Conservation (phyloP, 2,797 vertebrate species). For the Nyctibius grandis region DNA sequence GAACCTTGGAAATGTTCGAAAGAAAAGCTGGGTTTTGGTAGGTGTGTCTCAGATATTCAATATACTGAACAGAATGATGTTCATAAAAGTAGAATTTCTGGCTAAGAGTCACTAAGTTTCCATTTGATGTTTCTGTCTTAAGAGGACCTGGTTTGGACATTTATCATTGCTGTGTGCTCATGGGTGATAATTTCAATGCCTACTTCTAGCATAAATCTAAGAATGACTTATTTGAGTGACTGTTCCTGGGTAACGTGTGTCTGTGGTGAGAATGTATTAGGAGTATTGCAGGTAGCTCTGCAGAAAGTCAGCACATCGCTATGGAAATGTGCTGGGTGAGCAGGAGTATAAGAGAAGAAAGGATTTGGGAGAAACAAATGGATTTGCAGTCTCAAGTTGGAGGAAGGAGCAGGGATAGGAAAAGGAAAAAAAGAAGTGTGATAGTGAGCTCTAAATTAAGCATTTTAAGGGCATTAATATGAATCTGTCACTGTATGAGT, state of each 20-base stretch:
- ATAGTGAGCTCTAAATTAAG: neutral
- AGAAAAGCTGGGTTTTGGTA: rapidly evolving
- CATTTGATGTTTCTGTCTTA: neutral
- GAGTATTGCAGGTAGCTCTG: neutral
- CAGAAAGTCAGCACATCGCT: neutral
- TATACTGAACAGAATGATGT: neutral
- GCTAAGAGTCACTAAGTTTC: neutral
- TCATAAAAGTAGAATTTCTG: neutral
- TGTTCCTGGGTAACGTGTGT: neutral
- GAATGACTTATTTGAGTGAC: neutral
- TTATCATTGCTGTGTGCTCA: neutral
- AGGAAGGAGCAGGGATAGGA: neutral
- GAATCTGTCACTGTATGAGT: rapidly evolving
- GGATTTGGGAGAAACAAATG: neutral
- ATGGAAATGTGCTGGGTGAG: rapidly evolving
- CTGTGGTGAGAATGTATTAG: neutral
- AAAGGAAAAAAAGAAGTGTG: neutral
- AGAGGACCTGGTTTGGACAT: neutral
- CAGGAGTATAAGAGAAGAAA: neutral
- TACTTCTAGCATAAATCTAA: neutral
- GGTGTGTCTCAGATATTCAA: neutral
- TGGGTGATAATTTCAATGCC: neutral
- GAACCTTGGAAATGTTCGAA: neutral
- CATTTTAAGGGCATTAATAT: neutral
- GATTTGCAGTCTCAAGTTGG: neutral